A percentile compares a stretch with the other conserved stretches of the same genome.
Evolutionary conservation across 1,140 invertebrate genomes (phyloP).

Genomic region (Neodiprion fabricii): DNA sequence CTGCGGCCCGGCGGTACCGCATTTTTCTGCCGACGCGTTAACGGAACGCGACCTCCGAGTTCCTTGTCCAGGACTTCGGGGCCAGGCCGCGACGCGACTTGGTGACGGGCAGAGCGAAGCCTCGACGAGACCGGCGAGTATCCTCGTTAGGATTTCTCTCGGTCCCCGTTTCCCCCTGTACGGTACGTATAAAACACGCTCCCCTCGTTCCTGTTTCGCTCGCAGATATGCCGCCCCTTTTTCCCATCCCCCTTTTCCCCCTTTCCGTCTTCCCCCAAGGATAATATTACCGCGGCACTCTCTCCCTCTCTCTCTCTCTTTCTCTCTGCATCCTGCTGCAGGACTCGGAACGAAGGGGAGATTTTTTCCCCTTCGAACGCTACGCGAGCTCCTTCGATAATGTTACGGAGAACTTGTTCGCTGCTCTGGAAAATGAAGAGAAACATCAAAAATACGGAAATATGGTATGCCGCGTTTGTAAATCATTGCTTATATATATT

Average conservation of each 20-base stretch:
- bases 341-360: conserved; percentile 12
- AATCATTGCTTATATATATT: too few species aligned
- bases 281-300: conserved; percentile 23
- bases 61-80: too few species aligned
- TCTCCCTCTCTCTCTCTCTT: conserved; percentile 40
- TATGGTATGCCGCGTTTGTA: too few species aligned
- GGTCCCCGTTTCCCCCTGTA: conserved; percentile 11
- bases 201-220: neutral
- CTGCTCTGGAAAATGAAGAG: too few species aligned
- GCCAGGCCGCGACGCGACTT: neutral
- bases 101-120: neutral
- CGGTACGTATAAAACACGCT: neutral
- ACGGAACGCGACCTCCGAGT: neutral
- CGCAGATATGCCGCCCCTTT: conserved; percentile 13
- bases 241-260: conserved; percentile 26
- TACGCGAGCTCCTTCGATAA: neutral
- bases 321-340: conserved; percentile 32
- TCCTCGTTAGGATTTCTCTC: conserved; percentile 12
- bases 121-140: neutral
- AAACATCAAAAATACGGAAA: too few species aligned
- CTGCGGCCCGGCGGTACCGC: neutral
- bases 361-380: neutral
- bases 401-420: neutral
- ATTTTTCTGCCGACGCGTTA: neutral
- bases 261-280: conserved; percentile 2